Conservation (phyloP, 2,113 vertebrate species). For the Coregonus clupeaformis region DNA sequence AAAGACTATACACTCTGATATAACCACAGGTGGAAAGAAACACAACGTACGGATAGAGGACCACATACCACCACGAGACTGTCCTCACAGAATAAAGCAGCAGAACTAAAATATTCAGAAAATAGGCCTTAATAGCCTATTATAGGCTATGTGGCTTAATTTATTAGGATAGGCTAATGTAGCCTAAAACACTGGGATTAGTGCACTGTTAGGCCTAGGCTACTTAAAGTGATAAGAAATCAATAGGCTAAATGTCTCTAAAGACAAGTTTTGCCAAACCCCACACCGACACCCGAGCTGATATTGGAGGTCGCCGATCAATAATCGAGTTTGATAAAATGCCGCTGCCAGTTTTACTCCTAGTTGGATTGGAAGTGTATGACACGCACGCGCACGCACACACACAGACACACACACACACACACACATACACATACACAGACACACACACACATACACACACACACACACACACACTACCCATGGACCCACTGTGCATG, state of each 20-base stretch:
- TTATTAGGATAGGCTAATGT: constrained; percentile 5
- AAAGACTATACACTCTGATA: constrained; percentile 58
- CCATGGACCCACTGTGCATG: too few relatives aligned
- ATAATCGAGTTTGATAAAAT: constrained; percentile 50
- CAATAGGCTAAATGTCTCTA: constrained; percentile 1
- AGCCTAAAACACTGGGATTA: background rate
- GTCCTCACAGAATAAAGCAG: background rate
- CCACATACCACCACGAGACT: background rate
- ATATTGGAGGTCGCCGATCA: constrained; percentile 2
- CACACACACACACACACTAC: too few relatives aligned
- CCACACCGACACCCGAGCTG: constrained; percentile 6
- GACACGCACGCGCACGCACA: too few relatives aligned
- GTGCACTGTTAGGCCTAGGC: too few relatives aligned
- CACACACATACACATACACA: too few relatives aligned
- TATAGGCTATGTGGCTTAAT: background rate
- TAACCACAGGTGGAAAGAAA: background rate
- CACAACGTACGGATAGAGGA: background rate
- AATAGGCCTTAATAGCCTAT: background rate
- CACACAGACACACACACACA: too few relatives aligned
- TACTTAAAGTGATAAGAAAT: constrained; percentile 11
- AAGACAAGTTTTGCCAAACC: background rate
- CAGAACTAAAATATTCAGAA: background rate
- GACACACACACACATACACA: too few relatives aligned
- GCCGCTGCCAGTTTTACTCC: constrained; percentile 10
- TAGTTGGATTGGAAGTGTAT: background rate